Conservation (phyloP, 2,888 invertebrate species). For the Zygaena filipendulae region DNA sequence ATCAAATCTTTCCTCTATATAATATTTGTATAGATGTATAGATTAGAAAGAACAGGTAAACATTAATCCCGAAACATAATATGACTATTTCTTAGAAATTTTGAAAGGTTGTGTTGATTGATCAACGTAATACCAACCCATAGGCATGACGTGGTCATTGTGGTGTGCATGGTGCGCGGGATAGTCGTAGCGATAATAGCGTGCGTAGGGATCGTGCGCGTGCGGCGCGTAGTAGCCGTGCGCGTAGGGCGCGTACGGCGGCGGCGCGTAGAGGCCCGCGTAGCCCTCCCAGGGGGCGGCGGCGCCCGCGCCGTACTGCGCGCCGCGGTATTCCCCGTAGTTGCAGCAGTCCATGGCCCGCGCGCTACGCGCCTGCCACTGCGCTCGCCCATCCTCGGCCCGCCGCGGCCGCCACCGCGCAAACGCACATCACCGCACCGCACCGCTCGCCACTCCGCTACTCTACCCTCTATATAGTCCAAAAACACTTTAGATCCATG, state of each 20-base stretch:
- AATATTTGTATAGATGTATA: too few species aligned
- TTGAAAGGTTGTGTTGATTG: too few species aligned
- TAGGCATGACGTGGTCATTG: slow-evolving; percentile 50
- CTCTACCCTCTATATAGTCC: slow-evolving; percentile 3
- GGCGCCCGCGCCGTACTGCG: slow-evolving; percentile 35
- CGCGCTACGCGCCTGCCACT: slow-evolving; percentile 41
- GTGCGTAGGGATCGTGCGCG: slow-evolving; percentile 51
- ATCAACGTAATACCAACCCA: slow-evolving; percentile 44
- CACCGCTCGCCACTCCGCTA: slow-evolving; percentile 20
- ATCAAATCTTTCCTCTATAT: too few species aligned
- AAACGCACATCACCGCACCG: slow-evolving; percentile 37
- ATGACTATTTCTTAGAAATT: too few species aligned
- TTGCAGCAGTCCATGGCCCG: slow-evolving; percentile 61
- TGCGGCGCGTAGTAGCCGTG: slow-evolving; percentile 26
- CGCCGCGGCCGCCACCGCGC: slow-evolving; percentile 33
- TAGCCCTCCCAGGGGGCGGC: slow-evolving; percentile 38
- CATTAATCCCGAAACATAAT: too few species aligned
- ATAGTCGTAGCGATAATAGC: slow-evolving; percentile 59
- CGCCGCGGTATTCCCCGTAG: slow-evolving; percentile 57
- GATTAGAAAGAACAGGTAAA: too few species aligned
- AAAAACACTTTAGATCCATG: slow-evolving; percentile 10
- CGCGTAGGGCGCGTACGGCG: slow-evolving; percentile 24
- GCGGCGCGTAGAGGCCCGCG: slow-evolving; percentile 39
- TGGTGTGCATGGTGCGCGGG: slow-evolving; percentile 48
- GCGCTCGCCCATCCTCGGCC: slow-evolving; percentile 30